Evolutionary conservation across 2,888 invertebrate species (phyloP), one percentile per base, ranked within the genome.

Genomic region (Morinoia aosen): DNA sequence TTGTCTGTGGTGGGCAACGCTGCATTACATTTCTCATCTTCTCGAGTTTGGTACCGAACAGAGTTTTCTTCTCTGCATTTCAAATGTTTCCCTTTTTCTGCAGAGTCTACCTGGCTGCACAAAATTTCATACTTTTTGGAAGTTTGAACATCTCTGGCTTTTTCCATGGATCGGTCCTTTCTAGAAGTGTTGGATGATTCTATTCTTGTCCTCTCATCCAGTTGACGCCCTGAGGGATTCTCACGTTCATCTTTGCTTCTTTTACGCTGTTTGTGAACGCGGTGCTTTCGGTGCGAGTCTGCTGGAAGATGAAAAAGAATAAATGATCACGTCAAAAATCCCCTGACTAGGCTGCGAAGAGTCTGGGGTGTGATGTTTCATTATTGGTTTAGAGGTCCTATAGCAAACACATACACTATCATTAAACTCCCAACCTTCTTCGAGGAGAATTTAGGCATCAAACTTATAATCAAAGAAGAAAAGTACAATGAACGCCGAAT

Each of bases 211-310:
- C 12, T 39, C 16, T 90, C 48, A 90, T 90, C 48, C 39, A 19
- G 48, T 39, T 90, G 90, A 90, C 48, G 90, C 7, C 90, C 90
- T 39, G 90, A 90, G 90, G 5, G 39, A 40, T 48, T 90, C 19
- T 90, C 93, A 11, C n/a, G 33, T 33, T 93, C 93, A 57, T 93
- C 93, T 48, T 93, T 93, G 56, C 48, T 56, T 16, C 93, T 39
- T 93, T 93, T 93, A 16, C 48, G 39, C 57, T 56, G 57, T 48
- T 93, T 93, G 57, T 93, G 56, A 57, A 48, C n/a, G 33, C 93
- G 93, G 40, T 93, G 93, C 57, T 93, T 93, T 56, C 93, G 93
- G 57, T 93, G 93, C 0, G 93, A 56, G n/a, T 57, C 93, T 57
- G 93, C n/a, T 93, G 90, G 40, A 40, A 90, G 14, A 88, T 25